A percentile compares a stretch with the other conserved stretches of the same genome.
phyloP scores from a whole-genome alignment of 2,797 vertebrate species.

The Catharus ustulatus region DNA sequence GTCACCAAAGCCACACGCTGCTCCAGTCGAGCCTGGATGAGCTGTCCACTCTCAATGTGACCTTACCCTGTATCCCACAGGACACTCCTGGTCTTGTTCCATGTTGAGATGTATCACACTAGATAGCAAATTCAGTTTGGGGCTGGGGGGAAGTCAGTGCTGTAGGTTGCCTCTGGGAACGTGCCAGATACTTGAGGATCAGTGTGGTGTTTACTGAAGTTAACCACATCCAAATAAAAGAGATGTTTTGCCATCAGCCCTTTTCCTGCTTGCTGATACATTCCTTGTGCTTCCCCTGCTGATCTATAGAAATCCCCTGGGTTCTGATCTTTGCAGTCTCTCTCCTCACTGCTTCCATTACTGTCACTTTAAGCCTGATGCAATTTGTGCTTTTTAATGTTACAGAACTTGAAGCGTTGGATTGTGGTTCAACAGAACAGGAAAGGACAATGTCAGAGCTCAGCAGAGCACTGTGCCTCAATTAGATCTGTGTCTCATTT shows the following conservation, averaged over 20 bases:
- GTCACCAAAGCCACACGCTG: neutral
- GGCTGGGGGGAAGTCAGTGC: neutral
- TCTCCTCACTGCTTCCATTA: neutral
- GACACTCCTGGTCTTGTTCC: neutral
- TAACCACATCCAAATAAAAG: neutral
- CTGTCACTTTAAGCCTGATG: neutral
- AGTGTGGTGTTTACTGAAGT: neutral
- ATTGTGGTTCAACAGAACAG: neutral
- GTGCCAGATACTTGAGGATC: neutral
- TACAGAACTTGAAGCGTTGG: neutral
- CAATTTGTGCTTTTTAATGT: neutral
- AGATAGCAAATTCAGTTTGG: neutral
- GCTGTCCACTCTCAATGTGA: neutral
- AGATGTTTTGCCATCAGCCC: neutral
- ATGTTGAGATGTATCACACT: neutral
- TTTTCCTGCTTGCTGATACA: neutral
- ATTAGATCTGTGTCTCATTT: neutral
- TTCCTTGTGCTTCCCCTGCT: neutral
- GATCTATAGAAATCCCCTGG: neutral
- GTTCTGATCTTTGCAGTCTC: neutral
- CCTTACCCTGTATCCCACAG: neutral
- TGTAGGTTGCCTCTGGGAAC: neutral
- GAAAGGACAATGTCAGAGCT: neutral
- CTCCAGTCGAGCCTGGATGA: accelerated
- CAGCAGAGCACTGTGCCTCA: neutral